phyloP scores from a whole-genome alignment of 2,113 vertebrate genomes.

The Ceratotherium simum region DNA sequence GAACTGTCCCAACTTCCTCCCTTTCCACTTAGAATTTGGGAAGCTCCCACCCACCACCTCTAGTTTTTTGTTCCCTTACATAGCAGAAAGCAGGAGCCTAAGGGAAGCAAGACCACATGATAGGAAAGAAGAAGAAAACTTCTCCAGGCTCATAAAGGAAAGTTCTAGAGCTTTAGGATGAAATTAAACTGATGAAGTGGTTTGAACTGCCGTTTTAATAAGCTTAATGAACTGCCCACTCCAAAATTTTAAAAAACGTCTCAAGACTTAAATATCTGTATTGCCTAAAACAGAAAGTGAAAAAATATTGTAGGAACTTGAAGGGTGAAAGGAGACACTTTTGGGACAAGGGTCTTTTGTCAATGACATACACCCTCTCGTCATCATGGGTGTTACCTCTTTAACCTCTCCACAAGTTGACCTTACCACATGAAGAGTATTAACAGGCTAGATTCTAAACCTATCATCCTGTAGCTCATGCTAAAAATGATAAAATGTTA shows the following conservation, averaged over 20 bases:
- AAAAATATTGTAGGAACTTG: neutral
- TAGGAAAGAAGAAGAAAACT: neutral
- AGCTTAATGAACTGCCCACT: neutral
- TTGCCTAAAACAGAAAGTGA: neutral
- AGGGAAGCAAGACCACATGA: neutral
- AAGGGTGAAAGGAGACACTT: neutral
- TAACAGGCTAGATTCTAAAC: neutral
- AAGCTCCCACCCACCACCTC: neutral
- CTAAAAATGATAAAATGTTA: neutral
- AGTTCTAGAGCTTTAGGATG: neutral
- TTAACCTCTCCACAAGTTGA: neutral
- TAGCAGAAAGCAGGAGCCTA: neutral
- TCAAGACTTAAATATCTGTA: neutral
- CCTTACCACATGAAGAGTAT: neutral
- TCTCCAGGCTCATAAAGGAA: neutral
- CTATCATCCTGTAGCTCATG: neutral
- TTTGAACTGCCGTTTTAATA: slow-evolving; percentile 4
- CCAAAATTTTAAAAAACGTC: neutral
- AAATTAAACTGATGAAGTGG: neutral
- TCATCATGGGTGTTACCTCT: neutral
- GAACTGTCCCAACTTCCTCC: neutral
- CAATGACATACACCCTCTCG: neutral
- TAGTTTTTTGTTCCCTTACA: neutral
- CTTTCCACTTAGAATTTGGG: neutral
- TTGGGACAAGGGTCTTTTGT: neutral